Evolutionary conservation across 1,140 invertebrate species (phyloP), one percentile per base, ranked within the genome.

Genomic region (Amyelois transitella): DNA sequence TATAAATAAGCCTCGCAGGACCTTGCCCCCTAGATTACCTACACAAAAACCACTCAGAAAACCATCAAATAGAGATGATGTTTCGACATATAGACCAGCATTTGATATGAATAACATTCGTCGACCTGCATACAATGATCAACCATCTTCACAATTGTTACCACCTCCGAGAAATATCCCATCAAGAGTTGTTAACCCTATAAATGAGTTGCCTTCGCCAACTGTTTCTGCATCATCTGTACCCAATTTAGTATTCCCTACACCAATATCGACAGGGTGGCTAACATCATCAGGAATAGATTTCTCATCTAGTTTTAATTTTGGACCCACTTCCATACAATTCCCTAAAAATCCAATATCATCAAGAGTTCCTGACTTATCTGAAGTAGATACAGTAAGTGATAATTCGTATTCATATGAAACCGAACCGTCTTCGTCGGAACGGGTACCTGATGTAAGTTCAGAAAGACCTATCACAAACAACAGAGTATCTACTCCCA

Each of bases 71-170:
- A 73, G 69, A 60, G 81, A 84, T 62, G 88, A 89, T 64, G 58
- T 88, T 10, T 89, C 88, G 19, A 89, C 87, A 1, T 89, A 87
- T 21, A 78, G 84, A 55, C 88, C 87, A 4, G 56, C 65, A 10
- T 85, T 73, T 66, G 85, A 87, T 58, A 66, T 80, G 20, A 87
- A 86, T 69, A 88, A 81, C 69, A 55, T 81, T 8, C 83, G 78
- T 65, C 68, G 83, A 51, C 88, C 88, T 14, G 55, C 24, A 17
- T 72, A 61, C 50, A 85, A 64, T 6, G 74, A 85, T 58, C 77
- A 83, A 59, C 83, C 80, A 10, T 88, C 83, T 20, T 82, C 79
- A 8, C 71, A 77, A 52, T 55, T 88, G 44, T 43, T 82, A 19
- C 85, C 85, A 28, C 85, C 82, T 55, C 81, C 82, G n/a, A 69